These are phyloP conservation scores for Exaiptasia diaphana DNA, from an alignment of 64 coral and sea anemone species.

Conservation along the genomic window DNA sequence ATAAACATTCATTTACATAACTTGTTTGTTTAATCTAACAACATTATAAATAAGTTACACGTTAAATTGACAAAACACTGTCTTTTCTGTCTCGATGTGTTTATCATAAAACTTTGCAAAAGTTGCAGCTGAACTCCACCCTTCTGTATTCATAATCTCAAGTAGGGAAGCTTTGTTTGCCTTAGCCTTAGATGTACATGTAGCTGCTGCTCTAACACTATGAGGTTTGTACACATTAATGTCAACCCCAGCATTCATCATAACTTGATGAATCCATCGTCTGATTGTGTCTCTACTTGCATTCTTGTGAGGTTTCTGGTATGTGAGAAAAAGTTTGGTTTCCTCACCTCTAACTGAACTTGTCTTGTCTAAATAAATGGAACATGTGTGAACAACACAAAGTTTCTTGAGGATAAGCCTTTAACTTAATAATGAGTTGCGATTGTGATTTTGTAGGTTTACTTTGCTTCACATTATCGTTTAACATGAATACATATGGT, in stretches of 20 bases:
- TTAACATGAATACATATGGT: slow-evolving; percentile 12
- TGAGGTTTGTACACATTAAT: slow-evolving; percentile 14
- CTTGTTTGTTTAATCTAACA: background rate
- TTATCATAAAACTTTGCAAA: slow-evolving; percentile 37
- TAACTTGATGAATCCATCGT: slow-evolving; percentile 8
- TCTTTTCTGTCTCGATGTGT: background rate
- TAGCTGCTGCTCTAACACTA: slow-evolving; percentile 15
- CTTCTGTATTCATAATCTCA: slow-evolving; percentile 37
- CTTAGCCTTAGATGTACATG: slow-evolving; percentile 14
- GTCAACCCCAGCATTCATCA: slow-evolving; percentile 1
- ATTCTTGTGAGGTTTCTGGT: slow-evolving; percentile 41
- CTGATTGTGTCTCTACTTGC: slow-evolving; percentile 45
- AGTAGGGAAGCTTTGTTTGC: background rate
- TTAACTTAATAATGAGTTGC: background rate
- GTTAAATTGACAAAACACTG: background rate
- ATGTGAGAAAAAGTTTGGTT: background rate
- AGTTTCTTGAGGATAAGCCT: background rate
- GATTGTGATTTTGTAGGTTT: background rate
- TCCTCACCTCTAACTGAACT: background rate
- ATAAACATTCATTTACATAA: background rate
- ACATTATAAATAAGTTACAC: background rate
- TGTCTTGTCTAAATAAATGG: slow-evolving; percentile 18
- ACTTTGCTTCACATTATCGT: slow-evolving; percentile 1
- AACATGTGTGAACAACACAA: slow-evolving; percentile 26
- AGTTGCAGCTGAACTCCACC: slow-evolving; percentile 18